phyloP scores from a whole-genome alignment of 2,797 vertebrate genomes.

The Choloepus didactylus region DNA sequence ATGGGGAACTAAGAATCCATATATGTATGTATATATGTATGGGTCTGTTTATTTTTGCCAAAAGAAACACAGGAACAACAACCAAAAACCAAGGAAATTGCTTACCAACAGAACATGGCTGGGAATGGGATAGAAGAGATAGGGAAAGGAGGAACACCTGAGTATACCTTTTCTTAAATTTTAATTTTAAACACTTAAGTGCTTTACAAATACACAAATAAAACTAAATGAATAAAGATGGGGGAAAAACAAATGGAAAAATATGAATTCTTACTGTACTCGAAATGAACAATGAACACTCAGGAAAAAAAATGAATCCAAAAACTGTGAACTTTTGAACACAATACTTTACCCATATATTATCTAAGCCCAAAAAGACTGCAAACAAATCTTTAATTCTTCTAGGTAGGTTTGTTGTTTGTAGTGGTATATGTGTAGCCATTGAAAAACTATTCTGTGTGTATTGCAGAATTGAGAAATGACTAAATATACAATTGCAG shows the following conservation, averaged over 20 bases:
- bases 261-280: not conserved
- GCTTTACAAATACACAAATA: slow-evolving; percentile 42
- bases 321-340: slow-evolving; percentile 14
- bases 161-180: not conserved
- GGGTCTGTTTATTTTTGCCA: not conserved
- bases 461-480: not conserved
- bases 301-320: not conserved
- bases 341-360: slow-evolving; percentile 27
- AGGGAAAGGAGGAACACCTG: not conserved
- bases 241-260: not conserved
- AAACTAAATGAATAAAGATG: slow-evolving; percentile 20
- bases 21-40: not conserved
- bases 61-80: slow-evolving; percentile 23
- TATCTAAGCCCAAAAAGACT: slow-evolving; percentile 52
- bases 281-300: not conserved
- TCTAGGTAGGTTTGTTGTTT: not conserved
- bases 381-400: slow-evolving; percentile 18
- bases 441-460: slow-evolving; percentile 40
- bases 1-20: not conserved
- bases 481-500: not conserved
- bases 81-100: slow-evolving; percentile 19
- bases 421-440: not conserved
- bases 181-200: not conserved
- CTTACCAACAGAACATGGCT: slow-evolving; percentile 6
- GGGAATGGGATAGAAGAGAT: not conserved